Conservation (phyloP, 2,797 vertebrate genomes). For the Botia kubotai region DNA sequence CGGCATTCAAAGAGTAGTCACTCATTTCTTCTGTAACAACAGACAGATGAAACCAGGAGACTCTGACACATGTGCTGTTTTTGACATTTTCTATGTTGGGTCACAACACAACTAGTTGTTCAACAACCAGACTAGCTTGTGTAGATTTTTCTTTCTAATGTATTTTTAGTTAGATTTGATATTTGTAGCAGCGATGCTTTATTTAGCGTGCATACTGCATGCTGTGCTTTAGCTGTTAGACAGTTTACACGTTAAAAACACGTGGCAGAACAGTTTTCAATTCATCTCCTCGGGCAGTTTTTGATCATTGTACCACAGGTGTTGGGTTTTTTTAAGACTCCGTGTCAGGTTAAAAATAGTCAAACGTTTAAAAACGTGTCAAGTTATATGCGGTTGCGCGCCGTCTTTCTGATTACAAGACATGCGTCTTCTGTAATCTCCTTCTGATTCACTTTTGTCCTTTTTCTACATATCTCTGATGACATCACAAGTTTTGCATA, state of each 20-base stretch:
- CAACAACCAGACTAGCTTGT: background rate
- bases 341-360: background rate
- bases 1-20: slow-evolving; percentile 87
- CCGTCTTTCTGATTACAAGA: slow-evolving; percentile 4
- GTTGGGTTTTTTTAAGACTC: background rate
- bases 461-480: slow-evolving; percentile 46
- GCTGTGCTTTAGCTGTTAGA: slow-evolving; percentile 8
- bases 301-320: background rate
- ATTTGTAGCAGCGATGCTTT: background rate
- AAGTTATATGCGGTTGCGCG: background rate
- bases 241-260: background rate
- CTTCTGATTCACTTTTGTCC: background rate
- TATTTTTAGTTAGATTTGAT: background rate
- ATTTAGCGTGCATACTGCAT: background rate
- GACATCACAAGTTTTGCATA: slow-evolving; percentile 60
- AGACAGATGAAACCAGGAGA: background rate
- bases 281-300: background rate
- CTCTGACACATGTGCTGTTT: background rate
- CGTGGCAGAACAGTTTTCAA: background rate
- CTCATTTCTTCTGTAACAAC: slow-evolving; percentile 3
- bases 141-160: background rate
- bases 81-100: background rate
- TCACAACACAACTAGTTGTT: background rate
- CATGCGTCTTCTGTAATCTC: slow-evolving; percentile 9
- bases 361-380: background rate